A percentile compares a stretch with the other conserved stretches of the same genome.
Evolutionary conservation across 2,113 vertebrate genomes (phyloP).

Genomic region (Hypocryptadius cinnamomeus): DNA sequence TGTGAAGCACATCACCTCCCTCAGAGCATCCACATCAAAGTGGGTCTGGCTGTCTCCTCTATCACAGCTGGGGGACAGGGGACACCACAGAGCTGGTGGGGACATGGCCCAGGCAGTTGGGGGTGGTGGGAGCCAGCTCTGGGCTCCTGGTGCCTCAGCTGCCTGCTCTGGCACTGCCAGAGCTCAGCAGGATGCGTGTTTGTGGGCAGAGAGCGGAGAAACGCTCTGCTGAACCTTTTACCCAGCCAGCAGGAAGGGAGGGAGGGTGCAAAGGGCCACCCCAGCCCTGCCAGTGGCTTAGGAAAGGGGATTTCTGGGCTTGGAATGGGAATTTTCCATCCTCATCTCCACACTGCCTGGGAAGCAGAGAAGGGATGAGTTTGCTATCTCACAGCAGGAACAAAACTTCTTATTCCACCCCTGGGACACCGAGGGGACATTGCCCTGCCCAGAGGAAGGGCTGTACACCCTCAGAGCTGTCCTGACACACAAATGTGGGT

Average conservation of each 20-base stretch:
- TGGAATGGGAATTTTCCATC: neutral
- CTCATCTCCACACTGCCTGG: neutral
- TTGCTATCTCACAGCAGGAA: neutral
- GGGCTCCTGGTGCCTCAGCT: neutral
- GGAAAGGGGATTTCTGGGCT: neutral
- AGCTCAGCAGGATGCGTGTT: neutral
- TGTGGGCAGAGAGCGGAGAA: neutral
- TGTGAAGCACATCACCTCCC: neutral
- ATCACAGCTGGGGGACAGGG: neutral
- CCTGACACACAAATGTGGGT: neutral
- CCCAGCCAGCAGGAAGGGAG: neutral
- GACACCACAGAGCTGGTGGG: neutral
- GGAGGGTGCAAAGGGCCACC: neutral
- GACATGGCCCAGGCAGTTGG: neutral
- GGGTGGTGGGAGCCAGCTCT: neutral
- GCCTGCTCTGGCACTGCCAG: neutral
- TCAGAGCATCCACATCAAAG: rapidly evolving
- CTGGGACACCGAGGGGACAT: rapidly evolving
- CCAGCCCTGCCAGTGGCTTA: neutral
- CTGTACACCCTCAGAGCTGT: neutral
- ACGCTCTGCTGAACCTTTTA: neutral
- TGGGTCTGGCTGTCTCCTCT: neutral
- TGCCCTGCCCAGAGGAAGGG: neutral
- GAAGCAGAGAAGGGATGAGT: neutral
- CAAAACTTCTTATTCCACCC: neutral